Evolutionary conservation across 2,113 vertebrate species (phyloP).

Genomic region (Sebastes fasciatus): DNA sequence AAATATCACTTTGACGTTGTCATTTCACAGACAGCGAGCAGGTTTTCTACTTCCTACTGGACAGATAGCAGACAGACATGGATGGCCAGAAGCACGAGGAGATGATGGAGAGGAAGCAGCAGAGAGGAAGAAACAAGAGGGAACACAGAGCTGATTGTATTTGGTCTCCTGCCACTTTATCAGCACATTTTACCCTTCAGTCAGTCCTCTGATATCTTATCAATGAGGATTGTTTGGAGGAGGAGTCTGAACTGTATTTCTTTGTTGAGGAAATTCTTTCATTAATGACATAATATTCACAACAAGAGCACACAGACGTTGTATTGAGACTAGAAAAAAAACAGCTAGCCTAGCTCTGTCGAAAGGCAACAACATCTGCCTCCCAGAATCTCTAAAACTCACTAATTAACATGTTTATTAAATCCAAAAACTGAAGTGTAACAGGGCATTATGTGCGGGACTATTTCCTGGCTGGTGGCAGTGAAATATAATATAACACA

Average conservation of each 20-base stretch:
- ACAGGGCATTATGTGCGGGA: not conserved
- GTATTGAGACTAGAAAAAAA: not conserved
- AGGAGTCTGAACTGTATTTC: not conserved
- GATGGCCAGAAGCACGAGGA: conserved; percentile 46
- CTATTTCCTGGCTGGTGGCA: not conserved
- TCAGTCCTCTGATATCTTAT: conserved; percentile 6
- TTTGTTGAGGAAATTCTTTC: not conserved
- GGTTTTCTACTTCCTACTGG: conserved; percentile 19
- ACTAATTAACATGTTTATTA: not conserved
- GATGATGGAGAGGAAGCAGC: conserved; percentile 35
- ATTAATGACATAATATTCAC: not conserved
- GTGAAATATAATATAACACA: not conserved
- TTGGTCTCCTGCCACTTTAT: conserved; percentile 69
- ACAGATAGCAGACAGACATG: conserved; percentile 71
- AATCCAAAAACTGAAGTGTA: not conserved
- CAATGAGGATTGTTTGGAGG: not conserved
- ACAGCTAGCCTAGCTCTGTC: not conserved
- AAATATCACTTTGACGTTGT: not conserved
- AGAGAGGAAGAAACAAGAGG: conserved; percentile 31
- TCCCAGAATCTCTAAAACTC: not conserved
- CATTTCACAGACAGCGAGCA: conserved; percentile 4
- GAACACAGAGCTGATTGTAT: conserved; percentile 6
- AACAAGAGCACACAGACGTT: conserved; percentile 2
- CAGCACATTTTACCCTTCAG: conserved; percentile 27
- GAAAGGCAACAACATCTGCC: not conserved